Percentiles rank a stretch among this genome's conserved stretches.
phyloP scores from a whole-genome alignment of 2,113 vertebrate species.

The Hippocampus barbouri region DNA sequence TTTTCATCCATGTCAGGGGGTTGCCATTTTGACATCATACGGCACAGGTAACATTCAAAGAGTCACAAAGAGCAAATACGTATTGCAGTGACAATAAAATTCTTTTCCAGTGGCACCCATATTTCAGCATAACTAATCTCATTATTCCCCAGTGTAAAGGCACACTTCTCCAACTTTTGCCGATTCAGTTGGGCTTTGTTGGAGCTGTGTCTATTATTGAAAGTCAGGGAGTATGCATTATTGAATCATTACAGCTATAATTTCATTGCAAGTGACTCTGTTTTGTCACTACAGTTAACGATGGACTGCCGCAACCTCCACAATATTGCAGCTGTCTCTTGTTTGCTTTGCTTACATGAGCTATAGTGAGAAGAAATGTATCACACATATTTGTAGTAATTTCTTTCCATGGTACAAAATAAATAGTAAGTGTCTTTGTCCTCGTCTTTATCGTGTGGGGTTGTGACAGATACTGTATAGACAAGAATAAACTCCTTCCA shows the following conservation, averaged over 20 bases:
- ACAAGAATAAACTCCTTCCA: neutral
- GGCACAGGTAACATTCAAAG: no score
- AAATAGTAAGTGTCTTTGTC: conserved; percentile 42
- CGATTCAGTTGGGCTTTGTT: neutral
- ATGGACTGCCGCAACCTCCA: neutral
- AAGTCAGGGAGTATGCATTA: neutral
- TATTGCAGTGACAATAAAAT: neutral
- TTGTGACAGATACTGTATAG: neutral
- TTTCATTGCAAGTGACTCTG: conserved; percentile 15
- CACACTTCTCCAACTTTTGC: neutral
- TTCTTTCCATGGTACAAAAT: conserved; percentile 8
- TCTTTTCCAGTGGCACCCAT: neutral
- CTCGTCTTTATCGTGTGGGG: neutral
- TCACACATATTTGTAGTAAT: neutral
- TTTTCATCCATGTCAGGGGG: no score
- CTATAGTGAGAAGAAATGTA: neutral
- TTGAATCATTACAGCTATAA: conserved; percentile 8
- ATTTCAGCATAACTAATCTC: no score
- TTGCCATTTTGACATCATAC: no score
- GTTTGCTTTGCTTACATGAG: conserved; percentile 9
- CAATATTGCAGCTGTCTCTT: conserved; percentile 1
- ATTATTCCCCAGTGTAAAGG: no score
- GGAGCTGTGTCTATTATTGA: neutral
- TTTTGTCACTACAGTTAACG: neutral
- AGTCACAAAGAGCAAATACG: neutral